phyloP scores from a whole-genome alignment of 2,888 invertebrate species.

The Drosophila peninsularis region DNA sequence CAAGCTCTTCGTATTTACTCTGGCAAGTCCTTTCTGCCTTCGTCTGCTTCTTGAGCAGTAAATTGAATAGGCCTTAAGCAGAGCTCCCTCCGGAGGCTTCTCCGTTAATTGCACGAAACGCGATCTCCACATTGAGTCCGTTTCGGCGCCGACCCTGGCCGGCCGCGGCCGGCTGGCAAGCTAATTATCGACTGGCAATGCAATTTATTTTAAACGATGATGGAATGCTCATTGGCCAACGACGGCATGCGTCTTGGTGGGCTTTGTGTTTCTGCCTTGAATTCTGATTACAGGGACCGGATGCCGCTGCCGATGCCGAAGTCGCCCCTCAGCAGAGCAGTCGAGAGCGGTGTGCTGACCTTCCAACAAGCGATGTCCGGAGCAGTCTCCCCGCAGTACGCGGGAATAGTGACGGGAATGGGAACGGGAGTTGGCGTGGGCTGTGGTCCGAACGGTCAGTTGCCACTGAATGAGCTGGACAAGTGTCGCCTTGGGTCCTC shows the following conservation, averaged over 20 bases:
- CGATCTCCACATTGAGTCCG: not conserved
- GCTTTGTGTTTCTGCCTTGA: not conserved
- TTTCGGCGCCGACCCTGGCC: not conserved
- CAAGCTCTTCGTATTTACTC: not conserved
- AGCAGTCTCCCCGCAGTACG: constrained; percentile 83
- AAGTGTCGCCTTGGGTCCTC: constrained; percentile 47
- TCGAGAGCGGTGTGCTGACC: constrained; percentile 80
- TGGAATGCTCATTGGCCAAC: not conserved
- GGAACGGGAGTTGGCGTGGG: not conserved
- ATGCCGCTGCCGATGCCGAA: constrained; percentile 77
- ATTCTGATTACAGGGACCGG: constrained; percentile 76
- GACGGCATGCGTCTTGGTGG: not conserved
- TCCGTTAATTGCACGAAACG: not conserved
- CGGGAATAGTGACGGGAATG: not conserved
- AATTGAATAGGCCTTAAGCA: constrained; percentile 5
- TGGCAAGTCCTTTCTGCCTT: no score
- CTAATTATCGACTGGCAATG: not conserved
- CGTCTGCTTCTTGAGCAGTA: not conserved
- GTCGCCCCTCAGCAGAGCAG: constrained; percentile 66
- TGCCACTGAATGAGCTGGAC: not conserved
- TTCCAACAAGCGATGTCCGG: constrained; percentile 84
- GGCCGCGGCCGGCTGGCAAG: not conserved
- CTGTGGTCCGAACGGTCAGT: not conserved
- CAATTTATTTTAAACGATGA: not conserved
- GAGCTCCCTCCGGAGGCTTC: not conserved